phyloP scores from a whole-genome alignment of 2,888 invertebrate species.

The Sarcophaga variegata region DNA sequence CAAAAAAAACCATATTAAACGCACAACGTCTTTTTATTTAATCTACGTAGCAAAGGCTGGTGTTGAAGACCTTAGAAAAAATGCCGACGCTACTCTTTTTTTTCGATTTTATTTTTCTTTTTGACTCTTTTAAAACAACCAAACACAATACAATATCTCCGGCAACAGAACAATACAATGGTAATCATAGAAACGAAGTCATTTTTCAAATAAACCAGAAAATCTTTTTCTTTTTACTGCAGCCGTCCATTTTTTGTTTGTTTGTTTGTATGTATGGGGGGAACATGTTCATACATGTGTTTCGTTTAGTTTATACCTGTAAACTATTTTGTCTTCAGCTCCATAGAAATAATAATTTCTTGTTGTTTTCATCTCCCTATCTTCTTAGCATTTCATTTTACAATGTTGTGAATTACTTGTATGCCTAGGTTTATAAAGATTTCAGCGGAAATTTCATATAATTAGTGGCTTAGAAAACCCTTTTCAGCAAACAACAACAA shows the following conservation, averaged over 20 bases:
- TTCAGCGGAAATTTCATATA: conserved; percentile 46
- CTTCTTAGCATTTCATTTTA: neutral
- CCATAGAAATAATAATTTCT: neutral
- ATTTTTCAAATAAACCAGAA: conserved; percentile 39
- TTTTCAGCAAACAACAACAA: too few species aligned
- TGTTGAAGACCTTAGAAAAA: conserved; percentile 40
- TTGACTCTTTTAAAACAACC: too few species aligned
- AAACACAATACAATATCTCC: too few species aligned
- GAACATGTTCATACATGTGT: neutral
- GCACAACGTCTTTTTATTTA: too few species aligned
- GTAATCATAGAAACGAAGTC: conserved; percentile 8
- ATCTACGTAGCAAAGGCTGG: too few species aligned
- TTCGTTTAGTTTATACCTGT: conserved; percentile 4
- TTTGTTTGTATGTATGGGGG: too few species aligned
- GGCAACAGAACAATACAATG: too few species aligned
- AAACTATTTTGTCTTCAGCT: conserved; percentile 9
- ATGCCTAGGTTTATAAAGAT: too few species aligned
- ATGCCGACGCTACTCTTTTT: conserved; percentile 54
- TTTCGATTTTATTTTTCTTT: too few species aligned
- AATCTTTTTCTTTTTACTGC: neutral
- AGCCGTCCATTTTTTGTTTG: too few species aligned
- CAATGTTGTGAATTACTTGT: conserved; percentile 10
- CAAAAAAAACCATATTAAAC: too few species aligned
- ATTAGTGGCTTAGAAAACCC: conserved; percentile 23
- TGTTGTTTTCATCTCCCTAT: neutral